Evolutionary conservation across 2,113 vertebrate species (phyloP), one percentile per base, ranked within the genome.

Genomic region (Limnothrissa miodon): DNA sequence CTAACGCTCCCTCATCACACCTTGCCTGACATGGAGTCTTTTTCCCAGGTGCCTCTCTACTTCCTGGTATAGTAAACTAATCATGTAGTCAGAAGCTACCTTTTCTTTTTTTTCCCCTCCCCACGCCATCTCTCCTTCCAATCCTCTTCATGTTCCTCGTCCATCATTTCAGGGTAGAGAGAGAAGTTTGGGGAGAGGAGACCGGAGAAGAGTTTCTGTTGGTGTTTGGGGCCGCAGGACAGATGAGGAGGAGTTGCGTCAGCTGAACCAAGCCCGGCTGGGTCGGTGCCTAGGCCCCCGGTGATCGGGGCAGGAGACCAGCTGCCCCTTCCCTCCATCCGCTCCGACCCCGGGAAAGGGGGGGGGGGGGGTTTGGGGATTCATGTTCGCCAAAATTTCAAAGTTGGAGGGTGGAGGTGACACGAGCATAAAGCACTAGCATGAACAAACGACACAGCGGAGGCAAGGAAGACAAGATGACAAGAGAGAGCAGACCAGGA

Each of bases 401-500:
- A 39, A 13, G 66, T 8, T 9, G 9, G 25, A 5, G 66, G 33
- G 29, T 0, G 59, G 9, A n/a, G 59, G 33, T 42, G 42, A n/a
- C n/a, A n/a, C n/a, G n/a, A n/a, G n/a, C n/a, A 36, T 11, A 70
- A 25, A 29, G 36, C 62, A 70, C 25, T 4, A 70, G 11, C 62
- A 9, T 36, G 36, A 70, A 70, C 36, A 33, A 70, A 70, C 29
- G 10, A 74, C 66, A 74, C 29, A 74, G 29, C 15, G 11, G 29
- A 74, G 66, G 33, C 10, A 74, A 36, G 66, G 36, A 2, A 74
- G 25, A 70, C 25, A 36, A 70, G 62, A 70, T 33, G 62, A 66
- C 59, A 13, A 29, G n/a, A 66, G 23, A n/a, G 7, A 59, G 56
- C 7, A 13, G 88, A 83, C 87, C 83, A 86, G 85, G 83, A 90